These are phyloP conservation scores for Drosophila melanosoma DNA, from an alignment of 2,888 invertebrate species.

Conservation along the genomic window DNA sequence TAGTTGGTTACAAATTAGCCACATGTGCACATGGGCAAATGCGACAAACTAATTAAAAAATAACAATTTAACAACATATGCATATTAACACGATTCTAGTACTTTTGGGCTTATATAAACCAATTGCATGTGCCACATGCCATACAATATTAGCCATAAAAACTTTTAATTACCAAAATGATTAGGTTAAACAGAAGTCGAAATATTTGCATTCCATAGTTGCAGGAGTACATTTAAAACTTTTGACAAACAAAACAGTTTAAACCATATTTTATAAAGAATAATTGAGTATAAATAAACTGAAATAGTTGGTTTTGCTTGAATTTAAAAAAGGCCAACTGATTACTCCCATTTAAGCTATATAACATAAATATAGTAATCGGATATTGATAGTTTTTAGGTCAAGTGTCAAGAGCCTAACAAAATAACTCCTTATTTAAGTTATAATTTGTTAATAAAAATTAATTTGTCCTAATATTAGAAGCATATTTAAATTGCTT, in stretches of 20 bases:
- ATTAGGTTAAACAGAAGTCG: not conserved
- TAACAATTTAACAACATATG: not conserved
- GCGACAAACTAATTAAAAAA: constrained; percentile 26
- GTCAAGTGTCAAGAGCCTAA: not conserved
- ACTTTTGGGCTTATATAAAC: constrained; percentile 20
- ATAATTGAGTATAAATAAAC: not conserved
- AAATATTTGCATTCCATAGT: not conserved
- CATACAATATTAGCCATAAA: constrained; percentile 6
- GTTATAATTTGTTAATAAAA: not conserved
- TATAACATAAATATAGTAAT: not conserved
- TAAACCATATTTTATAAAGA: not conserved
- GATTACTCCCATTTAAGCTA: not conserved
- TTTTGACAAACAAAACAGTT: not conserved
- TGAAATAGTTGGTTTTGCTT: not conserved
- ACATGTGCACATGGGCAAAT: constrained; percentile 5
- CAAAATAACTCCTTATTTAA: not conserved
- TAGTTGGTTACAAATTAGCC: constrained; percentile 14
- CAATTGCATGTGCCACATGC: constrained; percentile 3
- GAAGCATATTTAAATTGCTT: not conserved
- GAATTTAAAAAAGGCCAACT: not conserved
- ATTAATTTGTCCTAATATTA: not conserved
- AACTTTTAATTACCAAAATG: not conserved
- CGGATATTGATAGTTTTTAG: not conserved
- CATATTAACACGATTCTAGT: not conserved
- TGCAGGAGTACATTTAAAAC: not conserved